Evolutionary conservation across 2,888 invertebrate genomes (phyloP).

Genomic region (Protula sp.): DNA sequence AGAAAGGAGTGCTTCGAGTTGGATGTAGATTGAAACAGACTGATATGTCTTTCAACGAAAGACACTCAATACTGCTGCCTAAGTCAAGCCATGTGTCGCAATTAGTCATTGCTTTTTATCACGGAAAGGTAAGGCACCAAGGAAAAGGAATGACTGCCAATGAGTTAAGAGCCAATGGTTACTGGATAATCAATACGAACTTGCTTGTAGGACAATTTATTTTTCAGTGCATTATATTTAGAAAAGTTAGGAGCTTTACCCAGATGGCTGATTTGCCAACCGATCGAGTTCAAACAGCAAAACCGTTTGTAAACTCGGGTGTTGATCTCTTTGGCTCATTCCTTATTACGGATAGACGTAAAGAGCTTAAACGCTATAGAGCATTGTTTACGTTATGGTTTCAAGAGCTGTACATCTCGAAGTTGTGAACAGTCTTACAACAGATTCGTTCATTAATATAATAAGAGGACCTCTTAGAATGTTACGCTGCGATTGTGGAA

Average conservation of each 20-base stretch:
- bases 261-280: slow-evolving; percentile 44
- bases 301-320: slow-evolving; percentile 33
- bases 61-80: slow-evolving; percentile 3
- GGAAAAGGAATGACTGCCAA: slow-evolving; percentile 23
- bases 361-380: slow-evolving; percentile 34
- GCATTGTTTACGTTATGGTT: slow-evolving; percentile 35
- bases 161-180: slow-evolving; percentile 20
- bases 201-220: not conserved
- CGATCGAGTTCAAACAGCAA: slow-evolving; percentile 32
- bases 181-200: slow-evolving; percentile 2
- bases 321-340: slow-evolving; percentile 45
- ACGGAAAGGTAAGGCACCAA: slow-evolving; percentile 18
- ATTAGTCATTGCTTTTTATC: slow-evolving; percentile 19
- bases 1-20: slow-evolving; percentile 1
- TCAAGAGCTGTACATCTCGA: slow-evolving; percentile 40
- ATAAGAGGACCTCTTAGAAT: slow-evolving; percentile 13
- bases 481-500: slow-evolving; percentile 4
- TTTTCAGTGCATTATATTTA: slow-evolving; percentile 35
- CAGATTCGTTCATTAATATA: slow-evolving; percentile 24
- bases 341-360: slow-evolving; percentile 28
- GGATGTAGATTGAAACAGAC: not conserved
- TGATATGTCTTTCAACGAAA: not conserved
- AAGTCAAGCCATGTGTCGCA: slow-evolving; percentile 1
- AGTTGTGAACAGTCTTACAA: slow-evolving; percentile 15
- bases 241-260: slow-evolving; percentile 22